Percentiles rank a stretch among this genome's conserved stretches.
Evolutionary conservation across 2,888 invertebrate species (phyloP).

Genomic region (Xestia sexstrigata): DNA sequence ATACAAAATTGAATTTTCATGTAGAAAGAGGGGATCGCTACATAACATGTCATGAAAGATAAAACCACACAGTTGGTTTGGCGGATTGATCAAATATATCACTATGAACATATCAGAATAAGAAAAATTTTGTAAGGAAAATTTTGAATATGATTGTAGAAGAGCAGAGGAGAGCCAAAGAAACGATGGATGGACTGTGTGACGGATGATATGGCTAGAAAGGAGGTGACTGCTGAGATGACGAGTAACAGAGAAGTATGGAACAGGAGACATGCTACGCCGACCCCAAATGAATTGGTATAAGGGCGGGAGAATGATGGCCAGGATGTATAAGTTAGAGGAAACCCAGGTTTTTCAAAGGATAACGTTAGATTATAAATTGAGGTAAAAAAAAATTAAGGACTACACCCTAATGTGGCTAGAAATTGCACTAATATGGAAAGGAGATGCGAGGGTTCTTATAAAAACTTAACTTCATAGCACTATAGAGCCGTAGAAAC

Average conservation of each 20-base stretch:
- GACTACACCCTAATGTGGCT: too few relatives aligned
- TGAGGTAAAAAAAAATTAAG: background rate
- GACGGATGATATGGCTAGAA: background rate
- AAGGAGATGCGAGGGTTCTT: background rate
- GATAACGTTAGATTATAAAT: too few relatives aligned
- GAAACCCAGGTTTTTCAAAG: too few relatives aligned
- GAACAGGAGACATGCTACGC: background rate
- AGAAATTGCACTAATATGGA: background rate
- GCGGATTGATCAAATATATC: background rate
- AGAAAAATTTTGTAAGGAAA: too few relatives aligned
- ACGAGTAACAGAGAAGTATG: background rate
- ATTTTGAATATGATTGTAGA: too few relatives aligned
- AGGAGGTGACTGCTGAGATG: background rate
- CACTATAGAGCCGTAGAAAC: background rate
- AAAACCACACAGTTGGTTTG: background rate
- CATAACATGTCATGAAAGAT: background rate
- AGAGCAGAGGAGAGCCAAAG: background rate
- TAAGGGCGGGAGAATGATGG: background rate
- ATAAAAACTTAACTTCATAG: background rate
- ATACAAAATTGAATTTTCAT: constrained; percentile 34
- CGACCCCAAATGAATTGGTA: background rate
- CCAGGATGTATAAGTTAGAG: too few relatives aligned
- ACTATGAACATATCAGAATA: background rate
- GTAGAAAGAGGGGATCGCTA: background rate
- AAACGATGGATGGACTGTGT: background rate